phyloP scores from a whole-genome alignment of 2,888 invertebrate genomes.

The Andrena bucephala region DNA sequence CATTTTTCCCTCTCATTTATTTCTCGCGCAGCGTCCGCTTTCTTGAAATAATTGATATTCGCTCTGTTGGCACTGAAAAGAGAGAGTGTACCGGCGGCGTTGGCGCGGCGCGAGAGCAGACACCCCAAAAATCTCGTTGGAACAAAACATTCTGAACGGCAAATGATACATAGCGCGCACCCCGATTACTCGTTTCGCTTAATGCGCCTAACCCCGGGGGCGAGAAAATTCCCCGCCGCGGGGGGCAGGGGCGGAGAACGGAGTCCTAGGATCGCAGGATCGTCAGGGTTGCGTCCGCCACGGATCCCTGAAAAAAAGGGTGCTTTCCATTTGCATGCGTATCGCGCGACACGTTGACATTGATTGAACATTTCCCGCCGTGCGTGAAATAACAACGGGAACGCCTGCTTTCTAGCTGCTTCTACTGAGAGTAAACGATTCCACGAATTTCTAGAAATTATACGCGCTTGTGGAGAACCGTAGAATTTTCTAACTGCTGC shows the following conservation, averaged over 20 bases:
- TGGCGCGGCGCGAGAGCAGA: constrained; percentile 10
- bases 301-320: neutral
- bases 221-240: constrained; percentile 25
- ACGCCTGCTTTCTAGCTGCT: constrained; percentile 11
- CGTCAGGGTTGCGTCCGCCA: constrained; percentile 14
- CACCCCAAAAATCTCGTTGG: constrained; percentile 61
- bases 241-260: neutral
- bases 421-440: constrained; percentile 1
- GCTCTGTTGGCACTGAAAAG: neutral
- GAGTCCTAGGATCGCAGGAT: constrained; percentile 24
- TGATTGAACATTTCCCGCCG: constrained; percentile 38
- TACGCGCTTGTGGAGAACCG: neutral
- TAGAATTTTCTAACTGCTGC: neutral
- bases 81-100: neutral
- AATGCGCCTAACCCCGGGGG: constrained; percentile 30
- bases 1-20: constrained; percentile 12
- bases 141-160: constrained; percentile 58
- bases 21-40: neutral
- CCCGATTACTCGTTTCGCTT: constrained; percentile 39
- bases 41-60: neutral
- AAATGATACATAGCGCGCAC: constrained; percentile 53
- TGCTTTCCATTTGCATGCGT: constrained; percentile 32
- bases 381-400: constrained; percentile 41
- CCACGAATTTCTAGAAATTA: neutral
- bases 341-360: constrained; percentile 32